Conservation (phyloP, 2,888 invertebrate genomes). For the Leptinotarsa rubiginosa region DNA sequence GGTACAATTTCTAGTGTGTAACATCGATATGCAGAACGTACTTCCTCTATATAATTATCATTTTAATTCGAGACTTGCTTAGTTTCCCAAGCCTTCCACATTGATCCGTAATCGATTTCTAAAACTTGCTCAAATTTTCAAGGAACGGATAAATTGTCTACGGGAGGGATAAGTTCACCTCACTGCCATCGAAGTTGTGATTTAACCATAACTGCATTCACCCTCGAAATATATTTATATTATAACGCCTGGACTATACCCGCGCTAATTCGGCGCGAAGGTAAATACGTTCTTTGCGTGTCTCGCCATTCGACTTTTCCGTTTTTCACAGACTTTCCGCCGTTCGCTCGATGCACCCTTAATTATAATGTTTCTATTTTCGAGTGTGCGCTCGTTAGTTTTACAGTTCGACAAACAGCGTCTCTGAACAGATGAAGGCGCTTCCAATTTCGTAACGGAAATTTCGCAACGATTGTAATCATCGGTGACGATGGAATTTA, state of each 20-base stretch:
- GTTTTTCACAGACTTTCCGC: conserved; percentile 32
- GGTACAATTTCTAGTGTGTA: too few species aligned
- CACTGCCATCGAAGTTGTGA: too few species aligned
- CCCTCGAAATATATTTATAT: neutral
- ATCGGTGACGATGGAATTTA: neutral
- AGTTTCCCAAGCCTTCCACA: too few species aligned
- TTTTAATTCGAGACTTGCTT: too few species aligned
- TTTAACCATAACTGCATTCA: too few species aligned
- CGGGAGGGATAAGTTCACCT: too few species aligned
- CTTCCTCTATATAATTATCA: too few species aligned
- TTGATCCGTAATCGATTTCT: too few species aligned
- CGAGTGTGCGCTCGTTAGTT: conserved; percentile 4
- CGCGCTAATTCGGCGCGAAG: conserved; percentile 45
- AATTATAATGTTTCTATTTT: conserved; percentile 26
- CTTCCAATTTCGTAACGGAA: neutral
- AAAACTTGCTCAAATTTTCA: too few species aligned
- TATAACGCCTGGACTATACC: conserved; percentile 13
- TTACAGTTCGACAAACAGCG: neutral
- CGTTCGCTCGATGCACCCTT: conserved; percentile 11
- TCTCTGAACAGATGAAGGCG: neutral
- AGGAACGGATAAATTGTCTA: too few species aligned
- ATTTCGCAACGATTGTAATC: neutral
- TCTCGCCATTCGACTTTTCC: conserved; percentile 31
- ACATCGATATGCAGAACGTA: too few species aligned
- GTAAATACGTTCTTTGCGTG: conserved; percentile 39